These are phyloP conservation scores for Hesperia comma DNA, from an alignment of 2,888 invertebrate genomes.

Conservation along the genomic window DNA sequence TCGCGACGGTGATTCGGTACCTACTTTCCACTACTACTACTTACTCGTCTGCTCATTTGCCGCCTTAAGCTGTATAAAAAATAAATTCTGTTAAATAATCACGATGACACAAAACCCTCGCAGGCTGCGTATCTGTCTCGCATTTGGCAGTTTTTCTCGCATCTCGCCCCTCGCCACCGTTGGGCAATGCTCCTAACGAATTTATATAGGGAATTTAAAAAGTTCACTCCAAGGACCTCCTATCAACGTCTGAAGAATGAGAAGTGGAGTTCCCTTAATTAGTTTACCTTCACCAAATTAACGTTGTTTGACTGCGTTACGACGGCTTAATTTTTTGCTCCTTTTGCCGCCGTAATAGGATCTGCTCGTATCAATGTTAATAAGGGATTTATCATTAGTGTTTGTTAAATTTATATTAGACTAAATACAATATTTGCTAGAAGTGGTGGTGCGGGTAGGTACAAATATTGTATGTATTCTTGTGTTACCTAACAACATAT, in stretches of 20 bases:
- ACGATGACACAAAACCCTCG: no score
- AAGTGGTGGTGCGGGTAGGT: no score
- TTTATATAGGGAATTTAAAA: slow-evolving; percentile 63
- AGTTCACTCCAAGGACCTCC: slow-evolving; percentile 43
- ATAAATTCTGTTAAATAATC: no score
- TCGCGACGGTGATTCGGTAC: no score
- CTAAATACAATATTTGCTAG: no score
- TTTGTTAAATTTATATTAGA: background rate
- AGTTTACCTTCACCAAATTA: slow-evolving; percentile 67
- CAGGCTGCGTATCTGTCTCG: no score
- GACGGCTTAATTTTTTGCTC: slow-evolving; percentile 37
- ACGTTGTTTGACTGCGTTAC: slow-evolving; percentile 56
- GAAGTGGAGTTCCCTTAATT: slow-evolving; percentile 63
- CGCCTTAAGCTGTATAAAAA: no score
- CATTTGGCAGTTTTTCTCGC: slow-evolving; percentile 25
- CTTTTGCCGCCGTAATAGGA: slow-evolving; percentile 2
- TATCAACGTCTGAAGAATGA: slow-evolving; percentile 47
- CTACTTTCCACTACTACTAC: no score
- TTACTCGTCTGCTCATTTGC: no score
- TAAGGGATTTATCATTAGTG: background rate
- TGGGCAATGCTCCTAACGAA: slow-evolving; percentile 48
- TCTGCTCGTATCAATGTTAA: background rate
- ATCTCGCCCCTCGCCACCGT: slow-evolving; percentile 37
- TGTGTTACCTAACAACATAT: no score
- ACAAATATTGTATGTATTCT: no score